phyloP scores from a whole-genome alignment of 2,113 vertebrate genomes.

The Tragelaphus imberbis region DNA sequence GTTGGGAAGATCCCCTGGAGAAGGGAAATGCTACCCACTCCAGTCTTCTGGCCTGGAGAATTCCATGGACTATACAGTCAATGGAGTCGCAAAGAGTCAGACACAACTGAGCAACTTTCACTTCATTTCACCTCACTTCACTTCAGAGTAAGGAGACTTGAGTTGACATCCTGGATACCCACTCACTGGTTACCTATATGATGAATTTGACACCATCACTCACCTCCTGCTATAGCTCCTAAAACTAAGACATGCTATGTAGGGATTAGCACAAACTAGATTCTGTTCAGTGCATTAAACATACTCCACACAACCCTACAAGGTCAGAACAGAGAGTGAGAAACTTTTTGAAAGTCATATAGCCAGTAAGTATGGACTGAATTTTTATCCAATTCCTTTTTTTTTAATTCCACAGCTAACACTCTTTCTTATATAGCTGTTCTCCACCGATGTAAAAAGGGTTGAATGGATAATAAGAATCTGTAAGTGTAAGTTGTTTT shows the following conservation, averaged over 20 bases:
- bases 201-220: not conserved
- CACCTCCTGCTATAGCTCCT: not conserved
- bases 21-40: not conserved
- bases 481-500: not conserved
- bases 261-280: not conserved
- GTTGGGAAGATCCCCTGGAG: not conserved
- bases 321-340: not conserved
- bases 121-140: not conserved
- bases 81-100: not conserved
- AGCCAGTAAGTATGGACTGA: not conserved
- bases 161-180: too few relatives aligned
- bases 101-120: not conserved
- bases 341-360: not conserved
- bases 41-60: not conserved
- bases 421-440: not conserved
- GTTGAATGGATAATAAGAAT: not conserved
- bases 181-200: not conserved
- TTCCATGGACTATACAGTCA: not conserved
- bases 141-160: not conserved
- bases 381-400: not conserved
- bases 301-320: not conserved
- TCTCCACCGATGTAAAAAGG: not conserved
- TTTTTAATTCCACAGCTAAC: not conserved
- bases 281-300: not conserved
- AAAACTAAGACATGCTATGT: not conserved